These are phyloP conservation scores for Phasia obesa DNA, from an alignment of 2,888 invertebrate genomes.

Conservation along the genomic window DNA sequence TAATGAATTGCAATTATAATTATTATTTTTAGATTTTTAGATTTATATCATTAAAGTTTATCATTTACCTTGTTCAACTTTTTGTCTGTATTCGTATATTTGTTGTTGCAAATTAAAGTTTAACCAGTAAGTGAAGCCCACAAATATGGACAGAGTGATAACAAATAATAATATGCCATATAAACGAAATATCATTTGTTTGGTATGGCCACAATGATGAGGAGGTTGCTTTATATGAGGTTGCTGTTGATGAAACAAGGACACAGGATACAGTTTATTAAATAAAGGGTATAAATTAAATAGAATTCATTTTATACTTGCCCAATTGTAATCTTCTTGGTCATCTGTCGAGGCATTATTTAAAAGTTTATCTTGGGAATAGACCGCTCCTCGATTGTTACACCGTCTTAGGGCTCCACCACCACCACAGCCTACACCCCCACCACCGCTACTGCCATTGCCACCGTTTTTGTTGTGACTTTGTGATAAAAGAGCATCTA, in stretches of 20 bases:
- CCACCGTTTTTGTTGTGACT: slow-evolving; percentile 78
- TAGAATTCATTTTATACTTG: slow-evolving; percentile 69
- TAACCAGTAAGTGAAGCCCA: slow-evolving; percentile 81
- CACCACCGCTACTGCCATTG: slow-evolving; percentile 39
- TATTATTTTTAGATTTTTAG: neutral
- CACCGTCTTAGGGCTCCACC: slow-evolving; percentile 73
- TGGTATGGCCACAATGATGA: slow-evolving; percentile 78
- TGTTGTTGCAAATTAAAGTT: slow-evolving; percentile 82
- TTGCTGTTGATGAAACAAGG: slow-evolving; percentile 64
- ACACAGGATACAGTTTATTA: neutral
- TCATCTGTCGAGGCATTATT: slow-evolving; percentile 85
- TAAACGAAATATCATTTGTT: slow-evolving; percentile 78
- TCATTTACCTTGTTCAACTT: slow-evolving; percentile 81
- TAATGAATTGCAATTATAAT: slow-evolving; percentile 17
- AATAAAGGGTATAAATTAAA: neutral
- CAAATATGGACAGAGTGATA: slow-evolving; percentile 76
- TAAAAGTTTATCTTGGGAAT: slow-evolving; percentile 85
- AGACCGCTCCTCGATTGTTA: slow-evolving; percentile 70
- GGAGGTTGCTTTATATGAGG: slow-evolving; percentile 75
- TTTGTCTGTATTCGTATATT: slow-evolving; percentile 80
- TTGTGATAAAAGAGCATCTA: slow-evolving; percentile 87
- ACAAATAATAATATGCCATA: slow-evolving; percentile 79
- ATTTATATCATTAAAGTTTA: neutral
- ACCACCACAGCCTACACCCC: slow-evolving; percentile 42
- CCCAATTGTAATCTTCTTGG: slow-evolving; percentile 83